phyloP scores from a whole-genome alignment of 2,888 invertebrate genomes.

The Hedya salicella region DNA sequence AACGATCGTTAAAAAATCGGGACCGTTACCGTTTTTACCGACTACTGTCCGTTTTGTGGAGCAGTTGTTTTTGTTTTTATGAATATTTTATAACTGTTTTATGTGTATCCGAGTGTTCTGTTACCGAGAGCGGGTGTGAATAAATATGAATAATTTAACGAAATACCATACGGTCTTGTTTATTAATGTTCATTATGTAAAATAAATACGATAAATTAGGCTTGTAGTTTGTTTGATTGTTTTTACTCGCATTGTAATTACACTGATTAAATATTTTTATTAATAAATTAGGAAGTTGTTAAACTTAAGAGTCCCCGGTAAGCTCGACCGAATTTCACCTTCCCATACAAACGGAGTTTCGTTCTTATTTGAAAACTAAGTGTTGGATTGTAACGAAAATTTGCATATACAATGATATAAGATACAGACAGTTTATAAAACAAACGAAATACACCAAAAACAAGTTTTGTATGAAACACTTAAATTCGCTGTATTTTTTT shows the following conservation, averaged over 20 bases:
- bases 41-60: conserved; percentile 70
- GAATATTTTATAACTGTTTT: conserved; percentile 59
- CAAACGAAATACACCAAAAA: no score
- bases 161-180: neutral
- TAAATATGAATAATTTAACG: conserved; percentile 28
- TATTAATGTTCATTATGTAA: conserved; percentile 19
- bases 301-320: no score
- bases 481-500: no score
- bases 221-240: conserved; percentile 18
- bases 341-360: no score
- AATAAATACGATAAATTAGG: conserved; percentile 8
- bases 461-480: no score
- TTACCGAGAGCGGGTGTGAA: neutral
- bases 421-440: no score
- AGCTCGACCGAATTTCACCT: no score
- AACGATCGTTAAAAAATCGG: conserved; percentile 71
- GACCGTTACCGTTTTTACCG: conserved; percentile 74
- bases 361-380: no score
- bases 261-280: conserved; percentile 3
- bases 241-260: conserved; percentile 4
- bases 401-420: no score
- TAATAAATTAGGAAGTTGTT: neutral
- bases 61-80: conserved; percentile 23
- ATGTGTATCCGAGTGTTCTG: conserved; percentile 53
- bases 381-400: no score